phyloP scores from a whole-genome alignment of 2,113 vertebrate genomes.

The Chaetodon trifascialis region DNA sequence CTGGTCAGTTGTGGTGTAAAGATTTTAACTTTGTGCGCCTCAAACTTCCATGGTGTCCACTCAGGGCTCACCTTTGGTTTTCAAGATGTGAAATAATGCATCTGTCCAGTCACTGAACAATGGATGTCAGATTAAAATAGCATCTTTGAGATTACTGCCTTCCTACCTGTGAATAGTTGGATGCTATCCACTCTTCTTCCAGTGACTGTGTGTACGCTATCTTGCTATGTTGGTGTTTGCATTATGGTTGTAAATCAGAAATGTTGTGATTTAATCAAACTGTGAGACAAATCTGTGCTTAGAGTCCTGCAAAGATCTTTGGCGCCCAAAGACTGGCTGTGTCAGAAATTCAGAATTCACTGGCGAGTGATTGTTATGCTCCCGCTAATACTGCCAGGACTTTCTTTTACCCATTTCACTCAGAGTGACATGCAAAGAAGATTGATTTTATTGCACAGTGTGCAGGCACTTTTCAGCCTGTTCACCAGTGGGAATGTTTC shows the following conservation, averaged over 20 bases:
- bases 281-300: background rate
- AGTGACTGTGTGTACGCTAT: background rate
- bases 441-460: background rate
- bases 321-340: background rate
- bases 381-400: background rate
- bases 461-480: background rate
- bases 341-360: background rate
- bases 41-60: conserved; percentile 1
- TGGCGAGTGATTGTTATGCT: background rate
- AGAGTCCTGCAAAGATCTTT: background rate
- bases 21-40: background rate
- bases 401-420: background rate
- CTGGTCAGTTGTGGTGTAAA: conserved; percentile 2
- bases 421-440: background rate
- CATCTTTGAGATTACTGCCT: background rate
- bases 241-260: too few relatives aligned
- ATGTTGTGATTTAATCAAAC: background rate
- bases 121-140: background rate
- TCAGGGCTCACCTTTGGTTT: conserved; percentile 15
- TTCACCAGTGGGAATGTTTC: background rate
- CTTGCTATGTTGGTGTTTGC: background rate
- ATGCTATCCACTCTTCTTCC: background rate
- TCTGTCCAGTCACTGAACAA: background rate
- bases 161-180: background rate
- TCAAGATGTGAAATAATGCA: background rate